Base-by-base conservation (phyloP, 2,113 vertebrate genomes). In the Tamias sibiricus region DNA sequence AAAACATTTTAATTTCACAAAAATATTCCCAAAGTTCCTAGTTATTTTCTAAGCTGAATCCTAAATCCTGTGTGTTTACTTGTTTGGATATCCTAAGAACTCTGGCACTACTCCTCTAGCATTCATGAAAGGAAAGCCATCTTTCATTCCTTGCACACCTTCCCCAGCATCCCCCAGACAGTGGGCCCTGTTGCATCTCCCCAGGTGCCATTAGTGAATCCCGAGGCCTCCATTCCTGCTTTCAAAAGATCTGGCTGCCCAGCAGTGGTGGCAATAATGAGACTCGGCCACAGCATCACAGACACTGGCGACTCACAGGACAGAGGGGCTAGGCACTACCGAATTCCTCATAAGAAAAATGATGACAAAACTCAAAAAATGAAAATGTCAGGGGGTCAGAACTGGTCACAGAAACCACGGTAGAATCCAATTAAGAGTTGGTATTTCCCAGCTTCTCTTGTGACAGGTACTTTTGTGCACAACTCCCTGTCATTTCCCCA, bases 301-400 rank as follows among this genome's bases (percentile, higher is more conserved):
- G 66, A 96, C 3, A 6, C 26, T 6, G 28, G 40, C 2, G 22
- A 59, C n/a, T 66, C 71, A 35, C n/a, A 19, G 66, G 37, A 83
- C 28, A 92, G 32, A 13, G 24, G 86, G 37, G 54, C 94, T 69
- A 66, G 59, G 32, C 72, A 47, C 54, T 40, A n/a, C 42, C 20
- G 74, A 75, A 81, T 94, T 96, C 59, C 77, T 40, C 84, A 84
- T 95, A 88, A 96, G 87, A 95, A 97, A 97, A 97, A 80, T 77
- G 71, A 97, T 20, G n/a, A 96, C 52, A 95, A 92, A 95, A 40
- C 52, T 54, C 75, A 8, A 87, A 40, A 82, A 94, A 92, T 44
- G n/a, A 85, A 95, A 49, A 96, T 97, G 80, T 54, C 97, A 98
- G 77, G 80, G 94, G 93, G 89, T 98, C 95, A 97, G 57, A 96